Conservation (phyloP, 2,888 invertebrate species). For the Parnassius smintheus region DNA sequence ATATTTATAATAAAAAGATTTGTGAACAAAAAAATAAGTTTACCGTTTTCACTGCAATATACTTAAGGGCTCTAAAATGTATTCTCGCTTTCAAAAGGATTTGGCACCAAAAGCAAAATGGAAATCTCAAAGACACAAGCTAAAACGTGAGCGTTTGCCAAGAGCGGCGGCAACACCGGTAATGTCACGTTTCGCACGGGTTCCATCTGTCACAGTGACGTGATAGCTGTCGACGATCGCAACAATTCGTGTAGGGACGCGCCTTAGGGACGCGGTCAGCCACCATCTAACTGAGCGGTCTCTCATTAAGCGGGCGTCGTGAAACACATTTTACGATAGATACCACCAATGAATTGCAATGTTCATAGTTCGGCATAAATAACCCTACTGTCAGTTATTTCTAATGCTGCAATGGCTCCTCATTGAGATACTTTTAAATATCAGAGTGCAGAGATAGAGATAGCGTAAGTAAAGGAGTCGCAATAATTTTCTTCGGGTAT, state of each 20-base stretch:
- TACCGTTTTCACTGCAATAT: neutral
- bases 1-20: too few relatives aligned
- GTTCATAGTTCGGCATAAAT: slow-evolving; percentile 58
- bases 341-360: slow-evolving; percentile 34
- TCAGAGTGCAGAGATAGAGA: too few relatives aligned
- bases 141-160: slow-evolving; percentile 42
- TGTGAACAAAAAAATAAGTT: too few relatives aligned
- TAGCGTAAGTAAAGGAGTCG: too few relatives aligned
- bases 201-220: slow-evolving; percentile 32
- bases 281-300: slow-evolving; percentile 52
- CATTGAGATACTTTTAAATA: too few relatives aligned
- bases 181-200: slow-evolving; percentile 38
- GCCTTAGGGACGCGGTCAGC: slow-evolving; percentile 6
- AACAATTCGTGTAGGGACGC: slow-evolving; percentile 8
- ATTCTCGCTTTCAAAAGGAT: slow-evolving; percentile 38
- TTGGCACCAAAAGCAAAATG: slow-evolving; percentile 38
- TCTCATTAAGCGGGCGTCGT: slow-evolving; percentile 45
- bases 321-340: slow-evolving; percentile 58
- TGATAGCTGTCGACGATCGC: slow-evolving; percentile 30
- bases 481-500: neutral
- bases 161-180: slow-evolving; percentile 38
- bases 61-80: slow-evolving; percentile 16
- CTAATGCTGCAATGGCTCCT: slow-evolving; percentile 5
- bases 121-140: slow-evolving; percentile 30
- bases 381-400: slow-evolving; percentile 53